Percentiles rank a stretch among this genome's conserved stretches.
These are phyloP conservation scores for Maniola hyperantus DNA, from an alignment of 2,888 invertebrate species.

Conservation along the genomic window DNA sequence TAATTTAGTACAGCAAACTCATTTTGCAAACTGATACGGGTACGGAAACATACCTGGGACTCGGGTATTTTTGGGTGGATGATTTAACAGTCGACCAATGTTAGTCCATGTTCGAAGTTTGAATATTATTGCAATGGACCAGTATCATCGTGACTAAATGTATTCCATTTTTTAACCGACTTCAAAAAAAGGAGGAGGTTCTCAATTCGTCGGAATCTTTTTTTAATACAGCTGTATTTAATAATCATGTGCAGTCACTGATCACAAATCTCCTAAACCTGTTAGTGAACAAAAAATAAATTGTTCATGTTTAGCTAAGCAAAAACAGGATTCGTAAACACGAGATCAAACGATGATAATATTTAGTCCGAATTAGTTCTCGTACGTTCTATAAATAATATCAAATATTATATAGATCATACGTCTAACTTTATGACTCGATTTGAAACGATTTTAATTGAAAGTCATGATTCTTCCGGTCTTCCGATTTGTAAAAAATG, in stretches of 20 bases:
- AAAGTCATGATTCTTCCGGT: constrained; percentile 15
- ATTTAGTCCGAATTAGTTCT: neutral
- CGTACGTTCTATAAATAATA: neutral
- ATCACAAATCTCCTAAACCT: neutral
- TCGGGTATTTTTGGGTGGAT: no score
- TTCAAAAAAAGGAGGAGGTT: no score
- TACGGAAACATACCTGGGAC: no score
- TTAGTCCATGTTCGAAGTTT: no score
- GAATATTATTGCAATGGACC: no score
- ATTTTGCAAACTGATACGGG: no score
- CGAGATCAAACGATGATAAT: neutral
- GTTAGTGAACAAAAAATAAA: constrained; percentile 5
- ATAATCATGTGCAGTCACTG: no score
- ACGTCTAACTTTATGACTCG: neutral
- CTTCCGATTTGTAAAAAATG: neutral
- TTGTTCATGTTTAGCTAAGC: neutral
- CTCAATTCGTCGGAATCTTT: no score
- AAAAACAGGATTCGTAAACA: neutral
- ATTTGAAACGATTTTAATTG: neutral
- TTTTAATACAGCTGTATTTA: no score
- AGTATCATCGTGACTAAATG: no score
- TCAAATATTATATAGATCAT: neutral
- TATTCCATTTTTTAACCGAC: no score
- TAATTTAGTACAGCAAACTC: no score
- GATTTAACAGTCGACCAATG: neutral